phyloP scores from a whole-genome alignment of 2,113 vertebrate species.

The Leiothrix lutea region DNA sequence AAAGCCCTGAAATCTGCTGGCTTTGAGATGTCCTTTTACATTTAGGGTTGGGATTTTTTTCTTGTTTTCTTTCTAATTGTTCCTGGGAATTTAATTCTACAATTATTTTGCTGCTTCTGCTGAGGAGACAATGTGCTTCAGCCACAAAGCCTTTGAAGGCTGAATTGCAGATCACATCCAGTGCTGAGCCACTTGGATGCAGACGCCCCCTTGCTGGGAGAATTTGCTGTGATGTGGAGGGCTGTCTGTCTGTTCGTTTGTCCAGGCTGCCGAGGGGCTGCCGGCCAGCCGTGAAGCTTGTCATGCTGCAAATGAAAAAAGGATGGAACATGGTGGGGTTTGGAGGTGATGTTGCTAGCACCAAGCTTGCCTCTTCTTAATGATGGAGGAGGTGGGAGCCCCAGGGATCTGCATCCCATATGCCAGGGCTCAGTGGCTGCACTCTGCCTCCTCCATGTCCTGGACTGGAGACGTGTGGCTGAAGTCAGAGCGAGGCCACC shows the following conservation, averaged over 20 bases:
- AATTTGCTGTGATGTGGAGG: not conserved
- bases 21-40: not conserved
- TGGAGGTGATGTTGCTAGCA: not conserved
- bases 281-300: not conserved
- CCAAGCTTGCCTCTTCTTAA: accelerated
- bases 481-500: not conserved
- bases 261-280: not conserved
- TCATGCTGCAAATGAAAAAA: not conserved
- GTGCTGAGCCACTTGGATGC: not conserved
- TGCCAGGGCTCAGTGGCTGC: accelerated
- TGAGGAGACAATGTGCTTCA: not conserved
- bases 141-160: conserved; percentile 11
- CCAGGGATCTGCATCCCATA: accelerated
- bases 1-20: not conserved
- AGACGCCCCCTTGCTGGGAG: not conserved
- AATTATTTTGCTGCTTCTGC: not conserved
- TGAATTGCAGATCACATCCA: not conserved
- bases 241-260: not conserved
- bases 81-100: not conserved
- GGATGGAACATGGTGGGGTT: not conserved
- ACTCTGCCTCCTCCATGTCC: accelerated
- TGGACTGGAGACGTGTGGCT: accelerated
- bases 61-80: not conserved
- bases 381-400: not conserved
- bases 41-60: not conserved